A percentile compares a stretch with the other conserved stretches of the same genome.
phyloP scores from a whole-genome alignment of 2,797 vertebrate genomes.

The Telmatherina bonti region DNA sequence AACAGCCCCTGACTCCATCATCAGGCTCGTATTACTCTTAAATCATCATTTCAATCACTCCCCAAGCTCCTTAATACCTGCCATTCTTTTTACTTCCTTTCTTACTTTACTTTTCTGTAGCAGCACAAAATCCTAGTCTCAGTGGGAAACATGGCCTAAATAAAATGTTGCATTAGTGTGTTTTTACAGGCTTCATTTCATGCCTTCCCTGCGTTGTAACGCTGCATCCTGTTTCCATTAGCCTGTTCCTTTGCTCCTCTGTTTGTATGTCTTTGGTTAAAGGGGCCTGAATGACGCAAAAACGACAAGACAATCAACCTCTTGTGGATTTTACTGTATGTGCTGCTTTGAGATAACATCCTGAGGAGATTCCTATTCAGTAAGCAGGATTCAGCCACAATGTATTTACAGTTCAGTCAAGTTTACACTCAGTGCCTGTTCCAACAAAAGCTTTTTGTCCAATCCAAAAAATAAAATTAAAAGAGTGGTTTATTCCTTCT shows the following conservation, averaged over 20 bases:
- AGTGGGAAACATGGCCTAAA: conserved; percentile 24
- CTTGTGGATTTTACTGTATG: conserved; percentile 30
- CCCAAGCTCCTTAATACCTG: not conserved
- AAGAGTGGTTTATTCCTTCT: not conserved
- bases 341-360: conserved; percentile 43
- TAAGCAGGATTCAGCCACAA: not conserved
- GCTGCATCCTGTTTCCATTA: conserved; percentile 66
- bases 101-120: not conserved
- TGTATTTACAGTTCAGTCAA: not conserved
- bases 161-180: conserved; percentile 24
- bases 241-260: conserved; percentile 43
- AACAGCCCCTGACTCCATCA: conserved; percentile 10
- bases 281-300: conserved; percentile 28
- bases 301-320: conserved; percentile 45
- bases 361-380: conserved; percentile 20
- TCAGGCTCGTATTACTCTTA: conserved; percentile 1
- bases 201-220: conserved; percentile 36
- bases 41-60: not conserved
- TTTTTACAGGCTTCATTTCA: conserved; percentile 54
- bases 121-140: conserved; percentile 1
- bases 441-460: no score
- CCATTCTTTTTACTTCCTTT: not conserved
- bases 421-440: conserved; percentile 1
- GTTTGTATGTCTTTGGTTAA: conserved; percentile 33
- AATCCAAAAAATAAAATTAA: no score